These are phyloP conservation scores for Sylvia borin DNA, from an alignment of 2,797 vertebrate genomes.

Conservation along the genomic window DNA sequence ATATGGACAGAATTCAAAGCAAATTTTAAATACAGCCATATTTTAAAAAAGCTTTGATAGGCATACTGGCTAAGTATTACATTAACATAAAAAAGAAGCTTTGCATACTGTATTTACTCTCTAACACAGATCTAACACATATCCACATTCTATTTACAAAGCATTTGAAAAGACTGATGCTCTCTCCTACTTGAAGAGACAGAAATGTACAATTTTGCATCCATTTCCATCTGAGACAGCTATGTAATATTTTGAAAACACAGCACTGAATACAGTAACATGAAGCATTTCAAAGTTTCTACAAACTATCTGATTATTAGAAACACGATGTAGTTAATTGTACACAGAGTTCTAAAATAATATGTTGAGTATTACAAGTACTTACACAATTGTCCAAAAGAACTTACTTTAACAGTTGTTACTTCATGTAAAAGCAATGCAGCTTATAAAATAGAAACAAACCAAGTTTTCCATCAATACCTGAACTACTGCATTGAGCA, in stretches of 20 bases:
- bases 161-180: neutral
- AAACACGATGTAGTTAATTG: neutral
- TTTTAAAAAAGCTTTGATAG: neutral
- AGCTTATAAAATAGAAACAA: neutral
- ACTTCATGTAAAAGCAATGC: neutral
- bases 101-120: neutral
- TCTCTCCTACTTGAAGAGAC: neutral
- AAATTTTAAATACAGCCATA: neutral
- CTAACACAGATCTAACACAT: neutral
- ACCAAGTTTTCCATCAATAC: slow-evolving; percentile 65
- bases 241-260: neutral
- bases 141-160: neutral
- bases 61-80: neutral
- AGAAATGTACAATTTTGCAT: neutral
- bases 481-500: slow-evolving; percentile 91
- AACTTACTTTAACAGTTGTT: neutral
- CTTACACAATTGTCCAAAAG: neutral
- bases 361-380: neutral
- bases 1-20: neutral
- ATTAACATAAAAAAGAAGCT: neutral
- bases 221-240: neutral
- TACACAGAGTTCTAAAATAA: neutral
- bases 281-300: neutral
- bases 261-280: neutral
- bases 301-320: neutral